A percentile compares a stretch with the other conserved stretches of the same genome.
phyloP scores from a whole-genome alignment of 2,888 invertebrate species.

The Tanytarsus gracilentus region DNA sequence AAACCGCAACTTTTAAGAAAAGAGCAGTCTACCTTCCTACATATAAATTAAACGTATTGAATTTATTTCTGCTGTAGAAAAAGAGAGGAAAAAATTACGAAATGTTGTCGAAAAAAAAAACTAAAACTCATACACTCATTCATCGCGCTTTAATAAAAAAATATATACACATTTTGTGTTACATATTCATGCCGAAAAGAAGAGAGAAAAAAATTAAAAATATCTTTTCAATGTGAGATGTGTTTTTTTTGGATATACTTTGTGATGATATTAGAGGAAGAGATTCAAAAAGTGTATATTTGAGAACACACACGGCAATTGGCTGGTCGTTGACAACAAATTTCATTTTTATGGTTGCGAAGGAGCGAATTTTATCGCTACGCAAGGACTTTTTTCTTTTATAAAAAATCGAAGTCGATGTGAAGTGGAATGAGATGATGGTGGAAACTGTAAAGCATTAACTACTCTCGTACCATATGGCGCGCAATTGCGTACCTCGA shows the following conservation, averaged over 20 bases:
- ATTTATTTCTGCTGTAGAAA: slow-evolving; percentile 4
- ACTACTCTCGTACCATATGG: slow-evolving; percentile 1
- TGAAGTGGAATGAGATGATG: no score
- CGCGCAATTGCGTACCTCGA: slow-evolving; percentile 1
- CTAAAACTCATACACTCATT: slow-evolving; percentile 28
- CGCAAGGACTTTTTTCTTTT: no score
- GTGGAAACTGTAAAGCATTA: background rate
- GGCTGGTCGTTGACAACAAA: no score
- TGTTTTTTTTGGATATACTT: slow-evolving; percentile 5
- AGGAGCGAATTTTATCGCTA: no score
- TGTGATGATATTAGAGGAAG: background rate
- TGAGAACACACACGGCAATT: no score
- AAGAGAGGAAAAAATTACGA: slow-evolving; percentile 14
- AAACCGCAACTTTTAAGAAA: slow-evolving; percentile 5
- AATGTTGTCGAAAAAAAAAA: slow-evolving; percentile 21
- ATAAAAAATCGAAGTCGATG: no score
- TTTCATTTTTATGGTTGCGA: no score
- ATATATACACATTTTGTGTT: slow-evolving; percentile 27
- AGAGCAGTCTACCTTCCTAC: slow-evolving; percentile 27
- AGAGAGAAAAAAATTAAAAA: slow-evolving; percentile 10
- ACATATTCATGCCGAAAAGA: slow-evolving; percentile 17
- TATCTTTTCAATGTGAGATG: slow-evolving; percentile 14
- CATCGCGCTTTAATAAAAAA: slow-evolving; percentile 28
- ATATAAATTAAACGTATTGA: slow-evolving; percentile 3
- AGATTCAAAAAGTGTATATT: background rate